A percentile compares a stretch with the other conserved stretches of the same genome.
Evolutionary conservation across 1,140 invertebrate genomes (phyloP).

Genomic region (Venturia canescens): DNA sequence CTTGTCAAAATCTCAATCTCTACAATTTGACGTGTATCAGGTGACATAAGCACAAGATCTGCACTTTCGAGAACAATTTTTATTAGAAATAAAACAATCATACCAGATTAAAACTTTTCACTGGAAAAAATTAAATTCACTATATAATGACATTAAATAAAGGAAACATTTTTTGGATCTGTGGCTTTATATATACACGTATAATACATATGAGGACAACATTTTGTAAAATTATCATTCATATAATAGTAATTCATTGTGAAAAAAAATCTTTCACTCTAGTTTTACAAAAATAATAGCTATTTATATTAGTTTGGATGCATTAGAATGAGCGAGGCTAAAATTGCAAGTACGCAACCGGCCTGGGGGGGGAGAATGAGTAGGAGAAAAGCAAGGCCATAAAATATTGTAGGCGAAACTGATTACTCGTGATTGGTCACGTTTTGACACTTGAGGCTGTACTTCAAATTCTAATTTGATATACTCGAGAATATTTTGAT

Average conservation of each 20-base stretch:
- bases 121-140: too few relatives aligned
- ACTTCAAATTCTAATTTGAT: background rate
- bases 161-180: background rate
- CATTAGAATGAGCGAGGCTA: constrained; percentile 24
- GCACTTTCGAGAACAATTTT: too few relatives aligned
- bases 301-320: constrained; percentile 47
- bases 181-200: constrained; percentile 49
- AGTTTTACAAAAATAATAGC: constrained; percentile 53
- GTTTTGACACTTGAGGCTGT: background rate
- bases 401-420: background rate
- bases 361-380: background rate
- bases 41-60: too few relatives aligned
- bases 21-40: too few relatives aligned
- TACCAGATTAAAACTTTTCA: too few relatives aligned
- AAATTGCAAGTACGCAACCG: background rate
- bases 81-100: too few relatives aligned
- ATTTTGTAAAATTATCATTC: constrained; percentile 37
- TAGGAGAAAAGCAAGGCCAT: background rate
- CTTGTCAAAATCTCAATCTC: too few relatives aligned
- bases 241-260: constrained; percentile 23
- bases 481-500: too few relatives aligned
- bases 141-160: too few relatives aligned
- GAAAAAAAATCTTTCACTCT: constrained; percentile 44
- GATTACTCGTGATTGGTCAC: background rate
- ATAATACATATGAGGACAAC: constrained; percentile 49